Conservation (phyloP, 1,140 invertebrate genomes). For the Zophobas atratus region DNA sequence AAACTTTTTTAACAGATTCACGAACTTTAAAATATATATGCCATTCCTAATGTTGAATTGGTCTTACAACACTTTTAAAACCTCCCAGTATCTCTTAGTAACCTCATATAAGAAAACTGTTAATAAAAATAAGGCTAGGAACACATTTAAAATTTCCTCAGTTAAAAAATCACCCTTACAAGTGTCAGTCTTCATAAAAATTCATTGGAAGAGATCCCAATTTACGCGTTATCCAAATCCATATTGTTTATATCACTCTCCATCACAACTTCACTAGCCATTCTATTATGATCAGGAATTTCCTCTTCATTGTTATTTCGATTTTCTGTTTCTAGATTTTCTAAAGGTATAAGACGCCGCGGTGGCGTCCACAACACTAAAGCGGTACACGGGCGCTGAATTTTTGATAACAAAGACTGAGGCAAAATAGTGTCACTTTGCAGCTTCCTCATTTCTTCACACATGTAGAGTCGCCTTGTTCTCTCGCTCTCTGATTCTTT, state of each 20-base stretch:
- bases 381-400: conserved; percentile 82
- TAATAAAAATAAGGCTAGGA: conserved; percentile 22
- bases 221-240: conserved; percentile 40
- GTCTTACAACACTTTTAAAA: not conserved
- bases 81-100: too few relatives aligned
- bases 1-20: too few relatives aligned
- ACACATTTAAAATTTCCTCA: conserved; percentile 25
- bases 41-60: not conserved
- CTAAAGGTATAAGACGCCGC: conserved; percentile 1
- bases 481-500: conserved; percentile 59
- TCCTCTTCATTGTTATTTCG: conserved; percentile 55
- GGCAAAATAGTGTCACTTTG: conserved; percentile 76
- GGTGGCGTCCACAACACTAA: conserved; percentile 84
- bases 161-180: conserved; percentile 15
- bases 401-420: conserved; percentile 72
- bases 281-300: conserved; percentile 54
- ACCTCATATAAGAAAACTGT: conserved; percentile 1
- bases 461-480: conserved; percentile 67
- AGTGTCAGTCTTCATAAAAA: conserved; percentile 27
- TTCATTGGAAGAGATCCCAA: conserved; percentile 13
- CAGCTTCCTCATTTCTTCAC: conserved; percentile 79
- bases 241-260: conserved; percentile 34
- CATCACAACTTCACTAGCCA: conserved; percentile 45
- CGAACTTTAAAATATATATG: too few relatives aligned
- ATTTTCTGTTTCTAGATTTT: conserved; percentile 24